Conservation (phyloP, 2,888 invertebrate genomes). For the Oithona nana region DNA sequence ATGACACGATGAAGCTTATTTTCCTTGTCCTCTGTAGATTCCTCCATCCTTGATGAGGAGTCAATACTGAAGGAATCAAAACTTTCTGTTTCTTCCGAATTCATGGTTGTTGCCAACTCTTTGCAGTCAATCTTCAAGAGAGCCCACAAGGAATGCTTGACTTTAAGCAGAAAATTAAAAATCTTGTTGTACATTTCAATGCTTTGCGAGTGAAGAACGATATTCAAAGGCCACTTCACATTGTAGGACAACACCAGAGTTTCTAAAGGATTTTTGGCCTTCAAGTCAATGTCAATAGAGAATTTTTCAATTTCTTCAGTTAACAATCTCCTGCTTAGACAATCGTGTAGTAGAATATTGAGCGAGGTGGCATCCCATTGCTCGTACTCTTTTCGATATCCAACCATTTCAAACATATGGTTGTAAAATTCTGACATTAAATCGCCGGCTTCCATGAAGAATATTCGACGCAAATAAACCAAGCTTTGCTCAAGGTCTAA, state of each 20-base stretch:
- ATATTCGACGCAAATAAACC: conserved; percentile 32
- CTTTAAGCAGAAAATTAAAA: conserved; percentile 35
- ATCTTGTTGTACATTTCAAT: conserved; percentile 28
- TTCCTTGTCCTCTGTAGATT: background rate
- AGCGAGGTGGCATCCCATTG: conserved; percentile 8
- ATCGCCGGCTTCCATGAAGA: conserved; percentile 36
- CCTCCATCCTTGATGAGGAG: too few species aligned
- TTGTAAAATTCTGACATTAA: conserved; percentile 34
- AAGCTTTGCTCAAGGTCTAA: conserved; percentile 26
- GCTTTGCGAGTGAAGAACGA: background rate
- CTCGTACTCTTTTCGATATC: background rate
- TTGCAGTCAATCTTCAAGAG: conserved; percentile 32
- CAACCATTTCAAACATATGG: conserved; percentile 27
- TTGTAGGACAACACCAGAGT: background rate
- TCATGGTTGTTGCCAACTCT: conserved; percentile 20
- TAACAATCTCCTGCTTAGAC: conserved; percentile 32
- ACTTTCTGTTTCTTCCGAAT: too few species aligned
- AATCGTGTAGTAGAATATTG: conserved; percentile 25
- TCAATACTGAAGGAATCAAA: too few species aligned
- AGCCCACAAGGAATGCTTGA: conserved; percentile 37
- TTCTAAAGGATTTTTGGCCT: background rate
- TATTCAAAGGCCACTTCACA: conserved; percentile 7
- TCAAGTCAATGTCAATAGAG: background rate
- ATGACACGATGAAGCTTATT: conserved; percentile 31
- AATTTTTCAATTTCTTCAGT: conserved; percentile 23